Evolutionary conservation across 2,888 invertebrate genomes (phyloP), one percentile per base, ranked within the genome.

Genomic region (Spialia ferax): DNA sequence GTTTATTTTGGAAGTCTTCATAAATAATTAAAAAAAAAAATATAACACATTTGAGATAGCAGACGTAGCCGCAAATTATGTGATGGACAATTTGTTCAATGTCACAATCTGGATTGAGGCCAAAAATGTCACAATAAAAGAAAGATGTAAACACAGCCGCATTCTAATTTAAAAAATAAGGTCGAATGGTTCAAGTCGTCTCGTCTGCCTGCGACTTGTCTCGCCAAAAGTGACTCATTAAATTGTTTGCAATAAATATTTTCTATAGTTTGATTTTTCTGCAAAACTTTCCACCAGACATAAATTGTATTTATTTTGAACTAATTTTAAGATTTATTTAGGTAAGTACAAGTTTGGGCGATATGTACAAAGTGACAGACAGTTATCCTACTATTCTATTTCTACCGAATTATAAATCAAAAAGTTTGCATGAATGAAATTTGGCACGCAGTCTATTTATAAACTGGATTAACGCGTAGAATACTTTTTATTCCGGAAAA

Each of bases 61-160:
- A 66, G 42, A 66, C 70, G 69, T 69, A 69, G 70, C 71, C 70
- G 67, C 71, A 70, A 67, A 69, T 71, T 78, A 80, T 80, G 77
- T 78, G 81, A 83, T 79, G 76, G 77, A 74, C 75, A 81, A 83
- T 83, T 82, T 84, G 83, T 85, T 84, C 81, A 86, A 83, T 84
- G 85, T 82, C 80, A 79, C 85, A 81, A 84, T 83, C 84, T 90
- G 89, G 90, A 87, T 80, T 79, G 72, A 74, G 76, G 91, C 89
- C 91, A 91, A 86, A 85, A 87, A 85, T 90, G 86, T 86, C 88
- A 89, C 88, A 89, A 90, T 89, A 88, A 85, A 83, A 83, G 88
- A 88, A 87, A 89, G 87, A 89, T 89, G 88, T 91, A 91, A 91
- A 91, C 89, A 90, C 85, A 88, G 86, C 82, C 89, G 88, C 88